Percentiles rank a stretch among this genome's conserved stretches.
Conservation (phyloP, 2,888 invertebrate species). For the Nineta flava region DNA sequence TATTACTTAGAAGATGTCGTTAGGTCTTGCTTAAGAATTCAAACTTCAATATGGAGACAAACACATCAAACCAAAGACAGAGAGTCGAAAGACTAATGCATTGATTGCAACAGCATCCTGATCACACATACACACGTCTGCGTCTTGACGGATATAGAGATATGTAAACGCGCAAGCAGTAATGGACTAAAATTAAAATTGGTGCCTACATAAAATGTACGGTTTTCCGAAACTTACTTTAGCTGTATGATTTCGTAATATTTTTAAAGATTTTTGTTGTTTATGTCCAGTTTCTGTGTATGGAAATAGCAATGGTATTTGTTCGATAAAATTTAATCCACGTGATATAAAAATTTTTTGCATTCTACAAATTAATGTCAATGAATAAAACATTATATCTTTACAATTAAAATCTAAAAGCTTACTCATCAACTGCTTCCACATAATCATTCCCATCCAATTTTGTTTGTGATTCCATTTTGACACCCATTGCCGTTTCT, state of each 20-base stretch:
- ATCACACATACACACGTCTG: no score
- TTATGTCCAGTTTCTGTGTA: not conserved
- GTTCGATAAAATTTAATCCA: not conserved
- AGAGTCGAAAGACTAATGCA: no score
- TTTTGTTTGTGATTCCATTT: constrained; percentile 52
- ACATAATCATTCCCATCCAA: constrained; percentile 48
- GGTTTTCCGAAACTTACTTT: not conserved
- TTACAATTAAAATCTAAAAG: constrained; percentile 3
- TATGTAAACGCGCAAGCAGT: no score
- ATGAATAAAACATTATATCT: not conserved
- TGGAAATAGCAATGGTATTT: not conserved
- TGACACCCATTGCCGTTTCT: constrained; percentile 37
- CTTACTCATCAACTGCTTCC: constrained; percentile 43
- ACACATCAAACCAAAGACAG: no score
- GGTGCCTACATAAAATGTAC: no score
- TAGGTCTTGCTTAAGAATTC: no score
- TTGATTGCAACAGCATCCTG: no score
- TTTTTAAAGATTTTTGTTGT: not conserved
- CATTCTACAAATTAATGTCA: not conserved
- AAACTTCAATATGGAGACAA: no score
- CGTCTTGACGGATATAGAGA: no score
- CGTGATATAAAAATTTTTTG: not conserved
- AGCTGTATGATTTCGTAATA: not conserved
- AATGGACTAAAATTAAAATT: no score
- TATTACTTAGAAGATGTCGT: no score